A percentile compares a stretch with the other conserved stretches of the same genome.
Evolutionary conservation across 2,888 invertebrate species (phyloP).

Genomic region (Tipula vernalis): DNA sequence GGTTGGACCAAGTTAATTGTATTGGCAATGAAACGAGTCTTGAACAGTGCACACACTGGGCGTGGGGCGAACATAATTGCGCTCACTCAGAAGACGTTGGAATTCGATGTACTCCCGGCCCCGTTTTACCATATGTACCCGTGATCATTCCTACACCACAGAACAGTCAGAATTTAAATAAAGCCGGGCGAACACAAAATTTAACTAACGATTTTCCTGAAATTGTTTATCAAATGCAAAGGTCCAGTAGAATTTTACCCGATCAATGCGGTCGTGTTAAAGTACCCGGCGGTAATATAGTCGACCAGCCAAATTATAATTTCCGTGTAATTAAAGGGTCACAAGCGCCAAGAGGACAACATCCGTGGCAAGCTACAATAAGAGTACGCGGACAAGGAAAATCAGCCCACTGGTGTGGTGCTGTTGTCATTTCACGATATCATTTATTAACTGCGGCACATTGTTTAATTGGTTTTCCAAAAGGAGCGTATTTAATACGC

Average conservation of each 20-base stretch:
- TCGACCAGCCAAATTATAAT: conserved; percentile 33
- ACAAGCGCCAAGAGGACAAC: conserved; percentile 47
- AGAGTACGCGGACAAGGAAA: conserved; percentile 42
- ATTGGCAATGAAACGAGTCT: conserved; percentile 50
- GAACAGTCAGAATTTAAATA: neutral
- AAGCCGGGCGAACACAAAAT: neutral
- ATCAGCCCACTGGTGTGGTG: conserved; percentile 62
- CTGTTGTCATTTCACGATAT: conserved; percentile 48
- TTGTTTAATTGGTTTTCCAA: conserved; percentile 53
- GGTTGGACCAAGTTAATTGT: conserved; percentile 58
- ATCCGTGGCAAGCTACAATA: conserved; percentile 67
- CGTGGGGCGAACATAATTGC: conserved; percentile 60
- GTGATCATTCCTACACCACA: neutral
- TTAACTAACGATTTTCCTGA: neutral
- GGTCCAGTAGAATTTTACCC: conserved; percentile 31
- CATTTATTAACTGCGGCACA: conserved; percentile 62
- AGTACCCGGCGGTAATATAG: conserved; percentile 21
- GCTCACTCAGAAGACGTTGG: conserved; percentile 60
- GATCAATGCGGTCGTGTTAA: conserved; percentile 40
- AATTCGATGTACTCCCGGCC: conserved; percentile 33
- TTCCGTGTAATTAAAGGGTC: conserved; percentile 48
- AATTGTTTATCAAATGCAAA: conserved; percentile 22
- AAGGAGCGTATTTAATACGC: conserved; percentile 52
- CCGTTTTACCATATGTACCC: neutral
- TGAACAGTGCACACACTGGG: conserved; percentile 49